Conservation (phyloP, 1,140 invertebrate genomes). For the Philopotamus ludificatus region DNA sequence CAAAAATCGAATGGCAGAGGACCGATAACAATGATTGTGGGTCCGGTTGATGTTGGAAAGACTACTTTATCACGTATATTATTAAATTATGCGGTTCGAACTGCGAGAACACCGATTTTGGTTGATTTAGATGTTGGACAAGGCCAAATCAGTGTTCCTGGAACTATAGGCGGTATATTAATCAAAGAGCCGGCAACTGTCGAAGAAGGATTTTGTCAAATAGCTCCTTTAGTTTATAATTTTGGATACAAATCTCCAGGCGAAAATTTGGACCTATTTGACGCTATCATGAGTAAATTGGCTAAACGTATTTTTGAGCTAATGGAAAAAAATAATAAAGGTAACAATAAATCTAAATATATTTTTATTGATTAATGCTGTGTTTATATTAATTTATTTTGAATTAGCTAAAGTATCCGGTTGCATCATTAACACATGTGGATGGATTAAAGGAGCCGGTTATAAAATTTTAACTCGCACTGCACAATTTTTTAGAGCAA, state of each 20-base stretch:
- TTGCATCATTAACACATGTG: slow-evolving; percentile 97
- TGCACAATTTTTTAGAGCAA: slow-evolving; percentile 91
- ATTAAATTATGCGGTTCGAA: slow-evolving; percentile 90
- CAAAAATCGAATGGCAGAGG: slow-evolving; percentile 72
- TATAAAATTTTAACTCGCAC: slow-evolving; percentile 82
- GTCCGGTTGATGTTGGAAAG: slow-evolving; percentile 95
- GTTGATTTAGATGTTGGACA: slow-evolving; percentile 97
- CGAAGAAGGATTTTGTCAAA: slow-evolving; percentile 90
- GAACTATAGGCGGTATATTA: slow-evolving; percentile 83
- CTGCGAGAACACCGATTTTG: slow-evolving; percentile 82
- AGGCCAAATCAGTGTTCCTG: slow-evolving; percentile 88
- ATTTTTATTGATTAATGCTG: neutral
- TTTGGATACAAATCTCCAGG: slow-evolving; percentile 84
- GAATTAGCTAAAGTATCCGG: slow-evolving; percentile 79
- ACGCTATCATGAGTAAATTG: slow-evolving; percentile 79
- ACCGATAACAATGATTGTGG: slow-evolving; percentile 88
- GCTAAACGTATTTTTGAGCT: slow-evolving; percentile 84
- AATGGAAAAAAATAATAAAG: slow-evolving; percentile 83
- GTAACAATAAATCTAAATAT: slow-evolving; percentile 50
- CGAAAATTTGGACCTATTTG: slow-evolving; percentile 82
- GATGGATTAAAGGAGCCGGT: slow-evolving; percentile 91
- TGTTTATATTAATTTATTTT: slow-evolving; percentile 37
- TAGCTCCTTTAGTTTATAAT: slow-evolving; percentile 90
- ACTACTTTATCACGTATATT: slow-evolving; percentile 87
- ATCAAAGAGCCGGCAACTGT: slow-evolving; percentile 89